Base-by-base conservation (phyloP, 2,113 vertebrate species). In the Calcarius ornatus region DNA sequence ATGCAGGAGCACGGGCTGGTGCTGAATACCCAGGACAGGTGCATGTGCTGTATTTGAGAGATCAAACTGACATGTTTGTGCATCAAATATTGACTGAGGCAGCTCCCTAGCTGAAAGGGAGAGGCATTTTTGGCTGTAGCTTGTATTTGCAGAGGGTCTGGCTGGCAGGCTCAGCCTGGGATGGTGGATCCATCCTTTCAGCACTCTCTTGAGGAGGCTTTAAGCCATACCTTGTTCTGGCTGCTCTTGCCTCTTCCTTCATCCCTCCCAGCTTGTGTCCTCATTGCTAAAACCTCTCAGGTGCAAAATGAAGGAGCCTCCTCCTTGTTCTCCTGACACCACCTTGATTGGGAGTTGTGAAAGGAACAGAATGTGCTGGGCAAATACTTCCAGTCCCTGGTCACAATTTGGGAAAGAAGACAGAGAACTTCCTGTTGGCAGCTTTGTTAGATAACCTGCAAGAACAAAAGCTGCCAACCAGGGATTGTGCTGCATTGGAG, bases 301-400 rank as follows among this genome's bases (percentile, higher is more conserved):
- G 27, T 22, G 40, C 10, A 30, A 50, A 30, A 27, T 1, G 45
- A 63, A 68, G 70, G 51, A 43, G 20, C 12, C 14, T 0, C 2
- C 43, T 70, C 63, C 57, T 66, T 6, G 0, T 40, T 69, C 23
- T 65, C 19, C 53, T 2, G 1, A 23, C 14, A 3, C 0, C 1
- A 35, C 57, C 40, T 48, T 9, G 6, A 40, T 1, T 35, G 8
- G 25, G 50, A 76, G n/a, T 3, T 47, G 11, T 48, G 45, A 78
- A 79, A 21, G 28, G 48, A 66, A 27, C 0, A 1, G 23, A 30
- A 63, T 35, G 43, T 45, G 27, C 69, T 60, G 60, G 61, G 30
- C 24, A 81, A 53, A 57, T 13, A 31, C 15, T 48, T 70, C 17
- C 86, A 45, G 6, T 60, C 57, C 23, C 45, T 33, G 30, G 21